These are phyloP conservation scores for Triplophysa tibetana DNA, from an alignment of 2,113 vertebrate species.

Conservation along the genomic window DNA sequence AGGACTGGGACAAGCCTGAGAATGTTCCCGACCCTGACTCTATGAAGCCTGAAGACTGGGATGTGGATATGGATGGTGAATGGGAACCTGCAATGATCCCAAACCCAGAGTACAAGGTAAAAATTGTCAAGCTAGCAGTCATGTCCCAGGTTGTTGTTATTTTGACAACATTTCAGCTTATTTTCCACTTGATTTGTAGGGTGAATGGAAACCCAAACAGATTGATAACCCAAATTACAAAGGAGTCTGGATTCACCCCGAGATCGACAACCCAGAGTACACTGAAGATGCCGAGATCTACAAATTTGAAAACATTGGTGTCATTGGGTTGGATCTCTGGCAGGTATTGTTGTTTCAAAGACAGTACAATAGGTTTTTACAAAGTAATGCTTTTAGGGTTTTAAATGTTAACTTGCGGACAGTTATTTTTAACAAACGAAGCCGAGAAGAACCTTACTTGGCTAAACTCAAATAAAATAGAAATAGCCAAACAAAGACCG, in stretches of 20 bases:
- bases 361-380: background rate
- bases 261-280: slow-evolving; percentile 78
- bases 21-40: slow-evolving; percentile 79
- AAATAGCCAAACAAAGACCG: no score
- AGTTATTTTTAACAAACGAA: no score
- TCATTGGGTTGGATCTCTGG: slow-evolving; percentile 86
- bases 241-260: slow-evolving; percentile 82
- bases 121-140: background rate
- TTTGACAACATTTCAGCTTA: background rate
- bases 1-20: slow-evolving; percentile 84
- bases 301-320: slow-evolving; percentile 78
- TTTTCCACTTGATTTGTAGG: slow-evolving; percentile 63
- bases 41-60: slow-evolving; percentile 81
- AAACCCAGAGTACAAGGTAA: slow-evolving; percentile 82
- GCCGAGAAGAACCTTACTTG: no score
- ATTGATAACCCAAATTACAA: slow-evolving; percentile 79
- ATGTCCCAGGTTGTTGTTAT: background rate
- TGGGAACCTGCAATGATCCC: slow-evolving; percentile 80
- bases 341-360: slow-evolving; percentile 71
- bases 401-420: no score
- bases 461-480: no score
- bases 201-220: slow-evolving; percentile 81
- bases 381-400: no score
- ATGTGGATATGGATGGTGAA: slow-evolving; percentile 77
- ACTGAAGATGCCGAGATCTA: slow-evolving; percentile 71